These are phyloP conservation scores for Pluvianellus socialis DNA, from an alignment of 2,113 vertebrate species.

Conservation along the genomic window DNA sequence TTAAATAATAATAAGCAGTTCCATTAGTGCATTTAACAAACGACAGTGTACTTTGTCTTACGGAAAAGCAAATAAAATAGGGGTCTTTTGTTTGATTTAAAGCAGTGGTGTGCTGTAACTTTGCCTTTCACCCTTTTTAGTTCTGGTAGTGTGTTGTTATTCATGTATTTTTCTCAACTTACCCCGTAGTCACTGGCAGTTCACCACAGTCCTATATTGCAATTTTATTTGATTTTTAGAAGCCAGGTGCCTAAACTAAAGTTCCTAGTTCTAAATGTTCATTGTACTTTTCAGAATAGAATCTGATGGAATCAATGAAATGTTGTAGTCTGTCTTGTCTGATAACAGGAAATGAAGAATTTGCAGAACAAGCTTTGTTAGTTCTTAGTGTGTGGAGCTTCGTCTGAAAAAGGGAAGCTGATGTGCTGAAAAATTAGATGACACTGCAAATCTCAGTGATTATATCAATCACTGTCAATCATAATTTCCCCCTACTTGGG, in stretches of 20 bases:
- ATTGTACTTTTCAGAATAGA: neutral
- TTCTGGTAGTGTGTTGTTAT: neutral
- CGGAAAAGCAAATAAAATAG: neutral
- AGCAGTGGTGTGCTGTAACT: neutral
- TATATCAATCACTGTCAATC: neutral
- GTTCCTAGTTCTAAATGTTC: neutral
- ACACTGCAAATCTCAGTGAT: neutral
- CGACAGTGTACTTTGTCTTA: neutral
- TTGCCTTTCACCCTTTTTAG: neutral
- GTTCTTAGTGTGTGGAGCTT: neutral
- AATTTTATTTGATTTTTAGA: neutral
- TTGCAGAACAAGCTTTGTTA: neutral
- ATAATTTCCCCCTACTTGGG: neutral
- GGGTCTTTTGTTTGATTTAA: neutral
- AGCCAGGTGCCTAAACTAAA: neutral
- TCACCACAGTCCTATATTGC: neutral
- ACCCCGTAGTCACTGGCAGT: neutral
- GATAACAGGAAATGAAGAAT: neutral
- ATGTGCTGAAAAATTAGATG: neutral
- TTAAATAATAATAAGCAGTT: neutral
- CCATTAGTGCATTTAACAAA: neutral
- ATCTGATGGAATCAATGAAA: neutral
- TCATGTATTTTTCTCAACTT: neutral
- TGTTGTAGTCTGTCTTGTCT: neutral
- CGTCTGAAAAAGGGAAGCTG: neutral